Conservation (phyloP, 2,113 vertebrate genomes). For the Erpornis zantholeuca region DNA sequence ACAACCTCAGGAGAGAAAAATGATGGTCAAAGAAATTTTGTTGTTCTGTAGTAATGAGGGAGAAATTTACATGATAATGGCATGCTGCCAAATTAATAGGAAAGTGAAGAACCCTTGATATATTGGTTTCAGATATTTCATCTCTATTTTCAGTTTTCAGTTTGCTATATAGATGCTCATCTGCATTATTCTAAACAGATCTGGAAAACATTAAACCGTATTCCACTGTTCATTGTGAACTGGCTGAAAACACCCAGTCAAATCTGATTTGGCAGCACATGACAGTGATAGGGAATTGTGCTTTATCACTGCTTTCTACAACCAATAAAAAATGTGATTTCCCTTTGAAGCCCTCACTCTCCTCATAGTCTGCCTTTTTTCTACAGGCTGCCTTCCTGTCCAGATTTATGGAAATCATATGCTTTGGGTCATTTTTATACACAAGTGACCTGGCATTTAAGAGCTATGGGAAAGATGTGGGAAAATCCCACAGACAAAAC, state of each 20-base stretch:
- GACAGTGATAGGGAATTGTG: neutral
- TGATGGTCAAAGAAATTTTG: neutral
- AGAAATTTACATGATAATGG: conserved; percentile 7
- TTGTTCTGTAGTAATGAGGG: neutral
- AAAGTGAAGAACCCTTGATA: neutral
- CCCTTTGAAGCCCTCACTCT: neutral
- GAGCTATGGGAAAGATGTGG: neutral
- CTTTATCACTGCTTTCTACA: neutral
- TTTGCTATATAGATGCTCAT: neutral
- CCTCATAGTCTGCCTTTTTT: neutral
- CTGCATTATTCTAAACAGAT: neutral
- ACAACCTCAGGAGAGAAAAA: neutral
- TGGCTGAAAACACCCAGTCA: neutral
- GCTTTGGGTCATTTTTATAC: neutral
- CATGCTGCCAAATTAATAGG: neutral
- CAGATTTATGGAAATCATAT: neutral
- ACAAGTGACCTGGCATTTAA: neutral
- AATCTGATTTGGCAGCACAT: neutral
- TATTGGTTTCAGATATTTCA: neutral
- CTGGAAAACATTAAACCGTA: neutral
- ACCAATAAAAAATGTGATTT: neutral
- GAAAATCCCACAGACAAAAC: neutral
- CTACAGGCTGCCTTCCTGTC: neutral
- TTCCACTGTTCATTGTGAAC: neutral
- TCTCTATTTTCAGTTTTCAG: neutral